A percentile compares a stretch with the other conserved stretches of the same genome.
Evolutionary conservation across 2,888 invertebrate genomes (phyloP).

Genomic region (Chloromyia formosa): DNA sequence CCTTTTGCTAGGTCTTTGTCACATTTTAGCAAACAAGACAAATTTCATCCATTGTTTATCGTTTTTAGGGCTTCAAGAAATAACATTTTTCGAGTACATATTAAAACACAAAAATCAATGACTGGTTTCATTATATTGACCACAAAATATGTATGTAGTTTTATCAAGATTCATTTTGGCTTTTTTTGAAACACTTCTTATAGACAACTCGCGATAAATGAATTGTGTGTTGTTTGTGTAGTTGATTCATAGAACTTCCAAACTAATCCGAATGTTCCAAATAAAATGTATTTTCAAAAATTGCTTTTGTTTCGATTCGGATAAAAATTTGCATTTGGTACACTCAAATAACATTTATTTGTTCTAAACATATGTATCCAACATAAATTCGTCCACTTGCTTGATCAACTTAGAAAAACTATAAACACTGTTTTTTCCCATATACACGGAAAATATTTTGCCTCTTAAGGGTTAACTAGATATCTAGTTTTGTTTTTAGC

Average conservation of each 20-base stretch:
- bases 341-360: conserved; percentile 48
- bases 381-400: conserved; percentile 38
- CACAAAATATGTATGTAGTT: no score
- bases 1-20: no score
- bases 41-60: no score
- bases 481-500: conserved; percentile 17
- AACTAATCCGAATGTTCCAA: conserved; percentile 7
- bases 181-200: conserved; percentile 41
- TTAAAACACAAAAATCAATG: no score
- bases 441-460: conserved; percentile 42
- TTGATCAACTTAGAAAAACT: conserved; percentile 48
- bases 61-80: no score
- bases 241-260: not conserved
- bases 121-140: no score
- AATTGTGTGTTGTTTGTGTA: conserved; percentile 49
- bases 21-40: no score
- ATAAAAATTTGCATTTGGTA: conserved; percentile 31
- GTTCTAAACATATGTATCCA: not conserved
- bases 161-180: no score
- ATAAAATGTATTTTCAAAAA: conserved; percentile 40
- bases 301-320: conserved; percentile 23
- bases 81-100: no score
- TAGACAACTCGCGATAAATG: not conserved
- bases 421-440: not conserved
- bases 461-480: conserved; percentile 35